phyloP scores from a whole-genome alignment of 2,113 vertebrate genomes.

The Anser brachyrhynchus region DNA sequence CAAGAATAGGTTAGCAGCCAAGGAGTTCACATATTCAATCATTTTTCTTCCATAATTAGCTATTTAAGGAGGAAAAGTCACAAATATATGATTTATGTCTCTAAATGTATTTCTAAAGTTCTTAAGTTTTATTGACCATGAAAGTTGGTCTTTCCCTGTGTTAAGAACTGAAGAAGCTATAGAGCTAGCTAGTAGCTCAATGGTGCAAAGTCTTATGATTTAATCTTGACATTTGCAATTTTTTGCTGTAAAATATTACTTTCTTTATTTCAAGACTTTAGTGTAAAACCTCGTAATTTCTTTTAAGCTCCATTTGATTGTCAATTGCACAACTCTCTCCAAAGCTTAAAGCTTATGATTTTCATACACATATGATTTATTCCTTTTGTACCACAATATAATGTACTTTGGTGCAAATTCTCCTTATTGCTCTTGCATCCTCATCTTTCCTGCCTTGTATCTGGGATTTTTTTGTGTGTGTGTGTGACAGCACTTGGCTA shows the following conservation, averaged over 20 bases:
- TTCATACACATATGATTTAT: slow-evolving; percentile 80
- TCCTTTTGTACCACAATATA: slow-evolving; percentile 73
- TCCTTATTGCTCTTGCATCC: slow-evolving; percentile 38
- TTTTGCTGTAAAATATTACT: slow-evolving; percentile 84
- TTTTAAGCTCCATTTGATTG: slow-evolving; percentile 87
- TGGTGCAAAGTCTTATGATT: slow-evolving; percentile 85
- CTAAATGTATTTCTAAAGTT: slow-evolving; percentile 84
- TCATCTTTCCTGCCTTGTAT: neutral
- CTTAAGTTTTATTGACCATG: slow-evolving; percentile 88
- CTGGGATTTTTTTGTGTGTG: neutral
- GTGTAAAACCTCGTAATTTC: slow-evolving; percentile 83
- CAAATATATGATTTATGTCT: slow-evolving; percentile 79
- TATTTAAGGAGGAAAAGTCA: slow-evolving; percentile 70
- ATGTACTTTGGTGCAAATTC: slow-evolving; percentile 62
- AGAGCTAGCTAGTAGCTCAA: slow-evolving; percentile 80
- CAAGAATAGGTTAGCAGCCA: slow-evolving; percentile 29
- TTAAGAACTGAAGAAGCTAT: slow-evolving; percentile 77
- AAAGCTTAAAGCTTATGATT: slow-evolving; percentile 79
- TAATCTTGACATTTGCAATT: slow-evolving; percentile 85
- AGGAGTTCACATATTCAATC: slow-evolving; percentile 20
- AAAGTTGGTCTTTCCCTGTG: slow-evolving; percentile 84
- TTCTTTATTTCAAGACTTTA: slow-evolving; percentile 84
- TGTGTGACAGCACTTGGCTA: neutral
- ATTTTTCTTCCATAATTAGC: slow-evolving; percentile 74
- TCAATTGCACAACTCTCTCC: slow-evolving; percentile 86